Evolutionary conservation across 2,888 invertebrate genomes (phyloP).

Genomic region (Icerya purchasi): DNA sequence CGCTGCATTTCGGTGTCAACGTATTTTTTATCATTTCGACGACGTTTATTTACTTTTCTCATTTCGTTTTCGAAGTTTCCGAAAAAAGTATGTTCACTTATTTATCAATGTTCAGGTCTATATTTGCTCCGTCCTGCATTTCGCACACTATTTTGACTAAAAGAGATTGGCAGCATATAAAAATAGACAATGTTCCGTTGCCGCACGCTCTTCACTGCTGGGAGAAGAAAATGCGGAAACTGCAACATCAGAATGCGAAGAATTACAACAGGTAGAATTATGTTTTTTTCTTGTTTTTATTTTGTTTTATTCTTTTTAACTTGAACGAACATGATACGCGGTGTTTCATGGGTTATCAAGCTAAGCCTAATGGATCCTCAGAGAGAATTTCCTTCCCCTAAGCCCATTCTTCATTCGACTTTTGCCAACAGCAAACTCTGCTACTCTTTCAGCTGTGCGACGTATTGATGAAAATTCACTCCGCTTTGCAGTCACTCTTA

Average conservation of each 20-base stretch:
- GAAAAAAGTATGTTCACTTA: neutral
- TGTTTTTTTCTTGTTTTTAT: neutral
- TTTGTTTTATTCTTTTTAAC: too few species aligned
- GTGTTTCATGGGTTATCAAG: too few species aligned
- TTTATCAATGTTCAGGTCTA: conserved; percentile 33
- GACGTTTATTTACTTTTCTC: neutral
- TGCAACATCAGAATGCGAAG: neutral
- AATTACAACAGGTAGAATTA: neutral
- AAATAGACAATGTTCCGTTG: conserved; percentile 61
- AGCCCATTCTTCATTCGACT: too few species aligned
- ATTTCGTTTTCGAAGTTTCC: too few species aligned
- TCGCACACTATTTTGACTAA: conserved; percentile 76
- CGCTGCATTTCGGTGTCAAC: neutral
- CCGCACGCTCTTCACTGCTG: conserved; percentile 72
- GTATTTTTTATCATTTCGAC: too few species aligned
- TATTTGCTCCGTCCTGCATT: conserved; percentile 82
- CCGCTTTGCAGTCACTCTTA: too few species aligned
- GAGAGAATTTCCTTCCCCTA: too few species aligned
- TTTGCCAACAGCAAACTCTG: too few species aligned
- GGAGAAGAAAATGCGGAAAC: conserved; percentile 32
- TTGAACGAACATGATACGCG: too few species aligned
- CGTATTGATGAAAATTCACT: too few species aligned
- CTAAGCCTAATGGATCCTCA: too few species aligned
- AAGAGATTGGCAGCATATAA: conserved; percentile 66
- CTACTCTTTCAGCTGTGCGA: too few species aligned